phyloP scores from a whole-genome alignment of 2,113 vertebrate species.

The Bubo blakistoni region DNA sequence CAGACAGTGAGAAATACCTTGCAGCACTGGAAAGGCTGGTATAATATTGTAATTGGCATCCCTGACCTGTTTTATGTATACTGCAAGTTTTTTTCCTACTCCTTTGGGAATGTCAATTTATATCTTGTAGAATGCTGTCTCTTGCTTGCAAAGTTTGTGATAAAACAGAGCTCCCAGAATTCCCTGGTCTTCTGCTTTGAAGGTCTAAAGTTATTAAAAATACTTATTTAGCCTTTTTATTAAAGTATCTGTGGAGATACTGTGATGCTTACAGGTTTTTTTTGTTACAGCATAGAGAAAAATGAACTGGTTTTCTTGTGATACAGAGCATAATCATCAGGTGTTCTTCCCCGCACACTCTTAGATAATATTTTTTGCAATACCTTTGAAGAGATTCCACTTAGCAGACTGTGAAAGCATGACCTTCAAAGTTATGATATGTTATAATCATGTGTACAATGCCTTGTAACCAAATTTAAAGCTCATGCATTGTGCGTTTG shows the following conservation, averaged over 20 bases:
- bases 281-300: neutral
- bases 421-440: neutral
- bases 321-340: neutral
- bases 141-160: neutral
- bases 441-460: neutral
- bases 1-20: neutral
- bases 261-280: neutral
- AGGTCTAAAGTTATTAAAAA: neutral
- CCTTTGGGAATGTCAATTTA: neutral
- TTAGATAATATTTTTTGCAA: neutral
- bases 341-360: neutral
- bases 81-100: neutral
- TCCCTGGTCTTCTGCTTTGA: neutral
- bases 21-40: neutral
- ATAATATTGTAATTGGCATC: constrained; percentile 26
- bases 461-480: neutral
- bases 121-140: neutral
- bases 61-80: neutral
- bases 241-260: neutral
- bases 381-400: neutral
- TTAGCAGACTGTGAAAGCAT: neutral
- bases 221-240: neutral
- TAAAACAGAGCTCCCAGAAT: constrained; percentile 23
- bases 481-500: neutral
- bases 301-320: neutral